Evolutionary conservation across 92 coral and sea anemone genomes (phyloP).

Genomic region (Umimayanthus chanpuru): DNA sequence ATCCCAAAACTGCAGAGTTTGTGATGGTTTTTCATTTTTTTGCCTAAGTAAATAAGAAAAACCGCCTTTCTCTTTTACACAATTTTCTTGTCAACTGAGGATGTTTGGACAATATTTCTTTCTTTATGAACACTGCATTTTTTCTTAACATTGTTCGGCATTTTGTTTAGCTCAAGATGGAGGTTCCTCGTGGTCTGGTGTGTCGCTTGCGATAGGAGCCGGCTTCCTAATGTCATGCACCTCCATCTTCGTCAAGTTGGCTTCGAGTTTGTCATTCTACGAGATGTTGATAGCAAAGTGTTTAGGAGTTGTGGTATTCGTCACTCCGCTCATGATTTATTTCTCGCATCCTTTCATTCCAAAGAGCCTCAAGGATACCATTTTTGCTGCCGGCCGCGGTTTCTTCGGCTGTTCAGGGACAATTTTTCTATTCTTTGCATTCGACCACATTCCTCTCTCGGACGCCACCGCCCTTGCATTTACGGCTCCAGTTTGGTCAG

Average conservation of each 20-base stretch:
- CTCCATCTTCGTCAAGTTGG: neutral
- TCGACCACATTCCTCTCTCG: neutral
- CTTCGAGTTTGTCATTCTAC: neutral
- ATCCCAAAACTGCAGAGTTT: too few species aligned
- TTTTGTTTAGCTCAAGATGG: neutral
- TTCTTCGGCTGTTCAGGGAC: neutral
- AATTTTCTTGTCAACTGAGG: too few species aligned
- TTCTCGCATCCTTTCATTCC: neutral
- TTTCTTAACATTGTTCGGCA: neutral
- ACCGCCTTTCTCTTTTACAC: too few species aligned
- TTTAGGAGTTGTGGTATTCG: neutral
- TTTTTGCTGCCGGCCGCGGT: neutral
- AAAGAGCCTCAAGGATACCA: neutral
- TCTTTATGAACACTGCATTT: too few species aligned
- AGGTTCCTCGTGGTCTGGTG: neutral
- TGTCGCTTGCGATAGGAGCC: neutral
- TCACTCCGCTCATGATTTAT: neutral
- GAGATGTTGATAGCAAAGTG: neutral
- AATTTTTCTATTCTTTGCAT: neutral
- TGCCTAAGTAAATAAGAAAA: too few species aligned
- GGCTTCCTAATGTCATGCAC: neutral
- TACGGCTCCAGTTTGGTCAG: neutral
- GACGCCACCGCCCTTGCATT: neutral
- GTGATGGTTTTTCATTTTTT: too few species aligned
- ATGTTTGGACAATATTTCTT: too few species aligned